Evolutionary conservation across 2,888 invertebrate genomes (phyloP), one percentile per base, ranked within the genome.

Genomic region (Drosophila quinaria): DNA sequence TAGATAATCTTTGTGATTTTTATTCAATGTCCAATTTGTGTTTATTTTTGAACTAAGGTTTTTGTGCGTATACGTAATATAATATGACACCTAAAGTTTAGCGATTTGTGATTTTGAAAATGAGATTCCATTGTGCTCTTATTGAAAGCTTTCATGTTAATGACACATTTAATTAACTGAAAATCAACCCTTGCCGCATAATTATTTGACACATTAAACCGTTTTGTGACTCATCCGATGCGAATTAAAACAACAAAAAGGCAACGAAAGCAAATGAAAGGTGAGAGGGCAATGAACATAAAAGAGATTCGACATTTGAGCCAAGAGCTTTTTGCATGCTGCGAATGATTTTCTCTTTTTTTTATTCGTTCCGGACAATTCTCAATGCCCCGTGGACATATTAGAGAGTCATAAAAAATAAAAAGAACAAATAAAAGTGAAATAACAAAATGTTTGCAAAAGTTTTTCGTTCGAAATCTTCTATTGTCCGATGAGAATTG

Each of bases 171-270:
- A 83, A 82, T 82, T 81, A 84, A 76, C 81, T 79, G 74, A 66
- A 73, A 81, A 72, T 79, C 70, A 78, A 87, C 83, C 82, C 66
- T 66, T 78, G 70, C 58, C 41, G 39, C 47, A 56, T 77, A 78
- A 76, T 78, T 78, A 80, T 76, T 76, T 76, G 81, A 78, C 81
- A 84, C 89, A 84, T 84, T 81, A 84, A 89, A 80, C 70, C 84
- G 75, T 86, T 88, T 84, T 86, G 74, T 68, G 78, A 82, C 78
- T 80, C 83, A 75, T 88, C 68, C 63, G 65, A 70, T 84, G 76
- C 46, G 80, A 77, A 68, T 77, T 76, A 86, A 88, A 74, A 72
- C 39, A 42, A 42, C 62, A 65, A 44, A 25, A 61, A 49, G 54
- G 47, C 25, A 42, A 37, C 17, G 2, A 29, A 29, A 8, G 29